A percentile compares a stretch with the other conserved stretches of the same genome.
Evolutionary conservation across 2,888 invertebrate genomes (phyloP).

Genomic region (Ochropleura leucogaster): DNA sequence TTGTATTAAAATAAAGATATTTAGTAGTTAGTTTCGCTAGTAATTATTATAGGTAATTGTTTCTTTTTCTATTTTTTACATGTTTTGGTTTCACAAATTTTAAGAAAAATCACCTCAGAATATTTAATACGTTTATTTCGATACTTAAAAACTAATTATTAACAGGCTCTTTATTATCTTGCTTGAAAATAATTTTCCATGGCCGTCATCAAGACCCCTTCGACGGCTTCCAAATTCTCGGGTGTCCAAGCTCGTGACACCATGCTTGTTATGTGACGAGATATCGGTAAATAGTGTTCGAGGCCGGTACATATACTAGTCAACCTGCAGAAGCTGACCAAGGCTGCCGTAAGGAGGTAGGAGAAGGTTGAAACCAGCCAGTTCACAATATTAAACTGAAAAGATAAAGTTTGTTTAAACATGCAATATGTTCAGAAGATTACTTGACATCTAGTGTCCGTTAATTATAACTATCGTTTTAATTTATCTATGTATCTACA

Average conservation of each 20-base stretch:
- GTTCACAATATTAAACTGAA: constrained; percentile 22
- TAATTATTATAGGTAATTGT: too few species aligned
- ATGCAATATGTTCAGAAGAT: not conserved
- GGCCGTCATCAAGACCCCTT: not conserved
- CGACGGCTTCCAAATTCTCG: not conserved
- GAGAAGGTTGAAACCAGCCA: constrained; percentile 20
- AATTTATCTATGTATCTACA: too few species aligned
- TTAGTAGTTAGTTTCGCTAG: too few species aligned
- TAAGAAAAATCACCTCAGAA: not conserved
- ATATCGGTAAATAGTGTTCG: constrained; percentile 23
- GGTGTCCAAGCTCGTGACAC: not conserved
- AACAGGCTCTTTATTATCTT: not conserved
- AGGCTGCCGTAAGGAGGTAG: constrained; percentile 11
- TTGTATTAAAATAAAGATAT: too few species aligned
- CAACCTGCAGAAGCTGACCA: constrained; percentile 32
- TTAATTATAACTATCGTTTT: too few species aligned
- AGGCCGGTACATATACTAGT: constrained; percentile 34
- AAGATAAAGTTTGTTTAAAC: not conserved
- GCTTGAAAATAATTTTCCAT: not conserved
- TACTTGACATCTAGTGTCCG: too few species aligned
- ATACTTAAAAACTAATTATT: not conserved
- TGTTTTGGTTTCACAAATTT: not conserved
- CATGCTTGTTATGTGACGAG: constrained; percentile 5
- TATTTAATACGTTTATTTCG: constrained; percentile 3
- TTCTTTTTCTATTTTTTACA: too few species aligned